Conservation (phyloP, 53 echinoderm and acorn worm genomes). For the Mesocentrotus franciscanus region DNA sequence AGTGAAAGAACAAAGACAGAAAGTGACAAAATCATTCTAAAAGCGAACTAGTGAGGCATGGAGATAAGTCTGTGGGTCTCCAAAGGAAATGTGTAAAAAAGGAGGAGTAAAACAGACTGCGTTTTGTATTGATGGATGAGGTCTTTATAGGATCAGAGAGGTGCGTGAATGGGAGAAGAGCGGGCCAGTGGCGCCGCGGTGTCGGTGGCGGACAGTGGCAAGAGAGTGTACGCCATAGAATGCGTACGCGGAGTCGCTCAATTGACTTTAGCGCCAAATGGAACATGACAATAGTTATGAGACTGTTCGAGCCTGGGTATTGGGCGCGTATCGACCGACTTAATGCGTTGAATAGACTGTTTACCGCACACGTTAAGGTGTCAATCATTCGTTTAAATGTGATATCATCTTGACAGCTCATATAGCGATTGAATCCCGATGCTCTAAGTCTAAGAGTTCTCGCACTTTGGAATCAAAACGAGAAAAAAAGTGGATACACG, state of each 20-base stretch:
- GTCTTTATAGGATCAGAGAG: conserved; percentile 4
- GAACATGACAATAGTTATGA: conserved; percentile 8
- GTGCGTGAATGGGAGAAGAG: background rate
- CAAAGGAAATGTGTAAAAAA: conserved; percentile 47
- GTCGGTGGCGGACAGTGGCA: background rate
- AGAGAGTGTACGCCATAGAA: background rate
- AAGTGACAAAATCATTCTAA: conserved; percentile 40
- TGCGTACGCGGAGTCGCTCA: conserved; percentile 39
- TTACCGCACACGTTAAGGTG: conserved; percentile 61
- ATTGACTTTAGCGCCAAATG: conserved; percentile 34
- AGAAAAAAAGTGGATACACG: background rate
- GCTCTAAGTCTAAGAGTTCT: background rate
- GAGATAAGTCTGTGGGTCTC: conserved; percentile 7
- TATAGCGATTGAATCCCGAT: background rate
- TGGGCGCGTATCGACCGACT: conserved; percentile 41
- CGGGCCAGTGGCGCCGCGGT: conserved; percentile 27
- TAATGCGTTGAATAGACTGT: conserved; percentile 62
- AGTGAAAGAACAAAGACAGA: conserved; percentile 59
- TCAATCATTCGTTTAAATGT: conserved; percentile 64
- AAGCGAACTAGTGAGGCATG: conserved; percentile 52
- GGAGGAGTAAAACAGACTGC: conserved; percentile 43
- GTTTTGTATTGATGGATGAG: background rate
- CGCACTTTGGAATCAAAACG: conserved; percentile 14
- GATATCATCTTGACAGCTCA: conserved; percentile 59
- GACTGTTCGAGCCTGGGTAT: conserved; percentile 20